Evolutionary conservation across 2,797 vertebrate genomes (phyloP).

Genomic region (Leptatherina wallacei): DNA sequence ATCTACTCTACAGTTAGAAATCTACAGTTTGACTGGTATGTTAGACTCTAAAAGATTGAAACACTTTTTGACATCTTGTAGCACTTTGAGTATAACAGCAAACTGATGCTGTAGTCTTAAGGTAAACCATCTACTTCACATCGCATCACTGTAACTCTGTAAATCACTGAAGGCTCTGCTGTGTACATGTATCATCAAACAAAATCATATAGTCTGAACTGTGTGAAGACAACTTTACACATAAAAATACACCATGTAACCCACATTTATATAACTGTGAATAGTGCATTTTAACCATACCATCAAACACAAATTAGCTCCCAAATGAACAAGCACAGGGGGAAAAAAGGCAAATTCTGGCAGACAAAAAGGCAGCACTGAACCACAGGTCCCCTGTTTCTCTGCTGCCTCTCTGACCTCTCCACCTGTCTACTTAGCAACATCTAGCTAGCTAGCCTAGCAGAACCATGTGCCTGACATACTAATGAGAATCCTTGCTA

Average conservation of each 20-base stretch:
- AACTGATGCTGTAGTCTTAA: background rate
- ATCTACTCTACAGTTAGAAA: background rate
- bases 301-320: constrained; percentile 41
- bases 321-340: constrained; percentile 6
- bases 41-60: background rate
- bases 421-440: constrained; percentile 65
- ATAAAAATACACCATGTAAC: background rate
- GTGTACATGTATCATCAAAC: background rate
- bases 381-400: constrained; percentile 35
- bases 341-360: background rate
- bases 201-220: background rate
- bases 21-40: background rate
- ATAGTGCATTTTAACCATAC: constrained; percentile 6
- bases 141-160: background rate
- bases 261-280: constrained; percentile 10
- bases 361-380: constrained; percentile 19
- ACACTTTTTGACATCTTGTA: background rate
- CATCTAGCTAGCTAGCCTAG: constrained; percentile 50
- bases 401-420: constrained; percentile 58
- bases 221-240: background rate
- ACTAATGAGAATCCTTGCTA: constrained; percentile 68
- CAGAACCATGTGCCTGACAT: constrained; percentile 61
- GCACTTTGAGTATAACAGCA: background rate
- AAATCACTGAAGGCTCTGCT: background rate
- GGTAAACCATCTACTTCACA: constrained; percentile 9